Conservation (phyloP, 2,888 invertebrate genomes). For the Stenolophus ochropezus region DNA sequence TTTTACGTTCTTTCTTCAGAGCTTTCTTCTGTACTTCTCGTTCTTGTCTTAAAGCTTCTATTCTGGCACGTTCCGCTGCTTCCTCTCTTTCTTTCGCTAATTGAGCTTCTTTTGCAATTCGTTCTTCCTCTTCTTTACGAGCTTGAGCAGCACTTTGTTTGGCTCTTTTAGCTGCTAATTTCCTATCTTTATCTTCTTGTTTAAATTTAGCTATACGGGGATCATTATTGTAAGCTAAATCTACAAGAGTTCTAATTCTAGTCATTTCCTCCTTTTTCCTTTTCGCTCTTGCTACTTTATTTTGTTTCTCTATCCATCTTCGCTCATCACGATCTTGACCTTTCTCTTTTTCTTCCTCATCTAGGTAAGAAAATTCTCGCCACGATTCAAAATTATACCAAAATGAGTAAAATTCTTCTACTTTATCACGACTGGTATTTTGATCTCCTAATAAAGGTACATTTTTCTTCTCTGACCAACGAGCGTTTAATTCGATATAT, state of each 20-base stretch:
- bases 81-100: slow-evolving; percentile 86
- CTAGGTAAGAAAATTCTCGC: slow-evolving; percentile 98
- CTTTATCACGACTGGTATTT: slow-evolving; percentile 86
- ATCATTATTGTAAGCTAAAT: slow-evolving; percentile 95
- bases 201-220: slow-evolving; percentile 94
- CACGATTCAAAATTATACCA: slow-evolving; percentile 99
- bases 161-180: slow-evolving; percentile 91
- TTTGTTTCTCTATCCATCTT: slow-evolving; percentile 98
- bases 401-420: slow-evolving; percentile 96
- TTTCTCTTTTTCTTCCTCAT: slow-evolving; percentile 98
- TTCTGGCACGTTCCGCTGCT: slow-evolving; percentile 86
- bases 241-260: slow-evolving; percentile 92
- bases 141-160: slow-evolving; percentile 89
- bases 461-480: slow-evolving; percentile 93
- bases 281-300: slow-evolving; percentile 93
- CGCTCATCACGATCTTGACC: slow-evolving; percentile 97
- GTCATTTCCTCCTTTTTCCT: slow-evolving; percentile 98
- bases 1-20: slow-evolving; percentile 90
- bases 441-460: slow-evolving; percentile 88
- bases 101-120: slow-evolving; percentile 83
- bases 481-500: slow-evolving; percentile 85
- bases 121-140: slow-evolving; percentile 88
- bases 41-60: slow-evolving; percentile 89
- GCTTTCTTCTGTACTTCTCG: slow-evolving; percentile 90
- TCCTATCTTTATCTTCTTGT: slow-evolving; percentile 93